Evolutionary conservation across 2,113 vertebrate genomes (phyloP).

Genomic region (Eulemur rufifrons): DNA sequence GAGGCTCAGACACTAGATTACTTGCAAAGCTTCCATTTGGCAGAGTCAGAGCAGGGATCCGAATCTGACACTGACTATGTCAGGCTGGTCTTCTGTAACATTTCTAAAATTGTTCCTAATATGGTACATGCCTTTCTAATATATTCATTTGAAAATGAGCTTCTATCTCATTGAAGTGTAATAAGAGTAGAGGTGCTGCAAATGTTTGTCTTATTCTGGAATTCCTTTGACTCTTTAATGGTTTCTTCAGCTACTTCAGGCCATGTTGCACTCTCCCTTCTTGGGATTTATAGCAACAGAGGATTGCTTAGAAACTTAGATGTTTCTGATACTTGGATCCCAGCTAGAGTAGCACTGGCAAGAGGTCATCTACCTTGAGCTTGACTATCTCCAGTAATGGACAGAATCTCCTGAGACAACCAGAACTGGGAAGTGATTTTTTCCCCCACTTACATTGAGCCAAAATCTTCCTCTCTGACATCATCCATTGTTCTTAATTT

Average conservation of each 20-base stretch:
- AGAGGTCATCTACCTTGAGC: neutral
- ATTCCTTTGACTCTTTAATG: neutral
- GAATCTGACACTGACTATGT: neutral
- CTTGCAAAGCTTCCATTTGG: neutral
- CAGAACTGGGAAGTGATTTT: neutral
- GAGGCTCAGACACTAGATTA: neutral
- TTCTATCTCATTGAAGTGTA: neutral
- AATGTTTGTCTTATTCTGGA: neutral
- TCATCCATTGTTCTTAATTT: neutral
- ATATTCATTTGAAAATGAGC: slow-evolving; percentile 3
- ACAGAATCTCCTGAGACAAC: neutral
- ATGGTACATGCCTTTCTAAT: neutral
- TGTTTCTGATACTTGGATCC: neutral
- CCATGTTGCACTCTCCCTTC: neutral
- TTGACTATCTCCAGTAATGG: neutral
- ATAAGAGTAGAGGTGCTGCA: neutral
- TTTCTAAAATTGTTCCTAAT: neutral
- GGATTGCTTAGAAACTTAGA: slow-evolving; percentile 1
- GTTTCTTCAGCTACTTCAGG: neutral
- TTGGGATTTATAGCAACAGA: neutral
- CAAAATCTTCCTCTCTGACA: slow-evolving; percentile 11
- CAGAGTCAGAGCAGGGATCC: neutral
- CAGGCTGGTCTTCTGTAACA: neutral
- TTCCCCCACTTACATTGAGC: neutral
- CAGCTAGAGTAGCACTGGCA: slow-evolving; percentile 13